Evolutionary conservation across 1,140 invertebrate species (phyloP).

Genomic region (Penaeus chinensis): DNA sequence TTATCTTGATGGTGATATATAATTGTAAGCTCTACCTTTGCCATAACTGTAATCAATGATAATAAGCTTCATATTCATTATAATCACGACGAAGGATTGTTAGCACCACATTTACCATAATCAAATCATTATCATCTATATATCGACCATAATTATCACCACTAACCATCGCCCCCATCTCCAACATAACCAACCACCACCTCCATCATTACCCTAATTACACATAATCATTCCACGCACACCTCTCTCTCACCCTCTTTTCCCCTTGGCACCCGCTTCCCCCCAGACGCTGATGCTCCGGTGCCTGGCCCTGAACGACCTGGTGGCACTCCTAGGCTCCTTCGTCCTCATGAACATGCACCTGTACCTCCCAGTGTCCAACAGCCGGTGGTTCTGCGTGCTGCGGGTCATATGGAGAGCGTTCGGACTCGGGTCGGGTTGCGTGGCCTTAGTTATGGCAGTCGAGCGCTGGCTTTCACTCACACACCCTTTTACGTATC

Average conservation of each 20-base stretch:
- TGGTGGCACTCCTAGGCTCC: constrained; percentile 75
- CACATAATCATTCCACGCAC: background rate
- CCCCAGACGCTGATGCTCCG: constrained; percentile 81
- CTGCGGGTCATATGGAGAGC: constrained; percentile 80
- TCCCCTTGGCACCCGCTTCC: background rate
- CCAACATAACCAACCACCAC: too few relatives aligned
- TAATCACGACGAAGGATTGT: too few relatives aligned
- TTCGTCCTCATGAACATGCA: constrained; percentile 74
- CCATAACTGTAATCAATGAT: too few relatives aligned
- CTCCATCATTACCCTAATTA: too few relatives aligned
- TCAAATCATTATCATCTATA: too few relatives aligned
- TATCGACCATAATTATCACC: too few relatives aligned
- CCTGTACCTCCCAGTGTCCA: constrained; percentile 68
- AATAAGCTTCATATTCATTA: too few relatives aligned
- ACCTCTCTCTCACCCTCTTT: background rate
- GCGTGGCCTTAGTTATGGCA: constrained; percentile 88
- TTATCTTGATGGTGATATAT: too few relatives aligned
- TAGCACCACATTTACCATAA: too few relatives aligned
- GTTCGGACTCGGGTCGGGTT: constrained; percentile 87
- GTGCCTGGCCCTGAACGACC: constrained; percentile 82
- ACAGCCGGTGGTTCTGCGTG: constrained; percentile 71
- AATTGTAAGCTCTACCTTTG: too few relatives aligned
- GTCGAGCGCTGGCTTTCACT: constrained; percentile 86
- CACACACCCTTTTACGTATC: constrained; percentile 87
- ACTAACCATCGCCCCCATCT: too few relatives aligned